Percentiles rank a stretch among this genome's conserved stretches.
Evolutionary conservation across 92 coral and sea anemone genomes (phyloP).

Genomic region (Galaxea fascicularis): DNA sequence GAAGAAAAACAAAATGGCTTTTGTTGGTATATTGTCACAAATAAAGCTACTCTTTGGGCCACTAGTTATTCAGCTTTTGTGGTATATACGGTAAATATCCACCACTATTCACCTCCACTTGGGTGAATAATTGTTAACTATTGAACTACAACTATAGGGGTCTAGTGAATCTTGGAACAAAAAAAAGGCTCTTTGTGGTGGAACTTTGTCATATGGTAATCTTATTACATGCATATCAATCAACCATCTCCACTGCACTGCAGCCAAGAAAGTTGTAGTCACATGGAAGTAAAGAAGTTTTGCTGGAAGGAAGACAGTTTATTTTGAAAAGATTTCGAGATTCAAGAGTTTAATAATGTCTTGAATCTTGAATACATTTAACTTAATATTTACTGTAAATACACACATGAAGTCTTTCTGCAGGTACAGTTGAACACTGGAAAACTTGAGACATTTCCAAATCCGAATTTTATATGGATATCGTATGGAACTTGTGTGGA

Average conservation of each 20-base stretch:
- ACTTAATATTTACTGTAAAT: neutral
- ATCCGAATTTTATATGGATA: constrained; percentile 23
- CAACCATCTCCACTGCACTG: constrained; percentile 27
- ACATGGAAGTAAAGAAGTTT: constrained; percentile 14
- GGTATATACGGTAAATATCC: too few species aligned
- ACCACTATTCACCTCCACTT: too few species aligned
- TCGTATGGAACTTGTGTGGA: constrained; percentile 37
- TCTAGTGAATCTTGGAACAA: constrained; percentile 15
- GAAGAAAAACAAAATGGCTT: too few species aligned
- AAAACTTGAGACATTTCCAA: constrained; percentile 35
- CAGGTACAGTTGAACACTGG: constrained; percentile 31
- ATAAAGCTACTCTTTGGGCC: too few species aligned
- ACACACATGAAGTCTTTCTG: constrained; percentile 17
- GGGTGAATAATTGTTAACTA: neutral
- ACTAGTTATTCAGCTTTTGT: too few species aligned
- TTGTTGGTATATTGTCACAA: too few species aligned
- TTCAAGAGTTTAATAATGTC: constrained; percentile 35
- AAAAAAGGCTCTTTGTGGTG: constrained; percentile 12
- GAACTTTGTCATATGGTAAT: constrained; percentile 11
- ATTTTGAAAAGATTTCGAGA: constrained; percentile 17
- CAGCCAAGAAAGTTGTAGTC: constrained; percentile 4
- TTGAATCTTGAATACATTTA: constrained; percentile 12
- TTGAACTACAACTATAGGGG: constrained; percentile 15
- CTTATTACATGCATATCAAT: constrained; percentile 18
- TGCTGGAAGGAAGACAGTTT: constrained; percentile 28